Conservation (phyloP, 2,113 vertebrate species). For the Sinocyclocheilus grahami region DNA sequence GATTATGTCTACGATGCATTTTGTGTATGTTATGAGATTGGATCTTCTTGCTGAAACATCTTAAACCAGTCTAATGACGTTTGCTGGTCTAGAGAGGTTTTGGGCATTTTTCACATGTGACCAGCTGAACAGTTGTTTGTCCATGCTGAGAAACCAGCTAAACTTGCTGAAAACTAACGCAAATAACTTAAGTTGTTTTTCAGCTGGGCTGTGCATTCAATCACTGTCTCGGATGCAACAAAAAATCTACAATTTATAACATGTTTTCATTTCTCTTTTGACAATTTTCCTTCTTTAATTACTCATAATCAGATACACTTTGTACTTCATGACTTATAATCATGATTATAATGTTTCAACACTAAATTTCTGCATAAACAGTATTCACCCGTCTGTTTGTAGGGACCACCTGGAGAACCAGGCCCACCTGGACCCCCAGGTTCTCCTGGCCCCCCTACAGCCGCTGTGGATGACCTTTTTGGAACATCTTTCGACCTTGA, state of each 20-base stretch:
- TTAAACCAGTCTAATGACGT: not conserved
- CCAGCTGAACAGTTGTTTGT: too few relatives aligned
- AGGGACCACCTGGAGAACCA: slow-evolving; percentile 88
- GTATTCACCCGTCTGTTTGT: not conserved
- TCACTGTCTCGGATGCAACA: not conserved
- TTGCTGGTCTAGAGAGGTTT: not conserved
- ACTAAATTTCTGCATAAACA: not conserved
- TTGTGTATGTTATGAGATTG: not conserved
- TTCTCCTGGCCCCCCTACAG: slow-evolving; percentile 86
- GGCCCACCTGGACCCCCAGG: slow-evolving; percentile 91
- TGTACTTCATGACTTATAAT: not conserved
- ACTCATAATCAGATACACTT: not conserved
- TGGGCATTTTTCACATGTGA: not conserved
- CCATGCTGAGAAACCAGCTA: too few relatives aligned
- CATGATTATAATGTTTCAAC: not conserved
- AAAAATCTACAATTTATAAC: not conserved
- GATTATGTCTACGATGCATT: not conserved
- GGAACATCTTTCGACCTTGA: slow-evolving; percentile 80
- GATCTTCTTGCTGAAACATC: not conserved
- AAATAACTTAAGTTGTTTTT: too few relatives aligned
- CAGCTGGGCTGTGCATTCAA: not conserved
- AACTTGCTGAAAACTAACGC: too few relatives aligned
- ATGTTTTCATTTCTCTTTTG: not conserved
- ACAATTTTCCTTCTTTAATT: not conserved
- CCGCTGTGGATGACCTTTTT: slow-evolving; percentile 84